These are phyloP conservation scores for Idaea biselata DNA, from an alignment of 2,888 invertebrate genomes.

Conservation along the genomic window DNA sequence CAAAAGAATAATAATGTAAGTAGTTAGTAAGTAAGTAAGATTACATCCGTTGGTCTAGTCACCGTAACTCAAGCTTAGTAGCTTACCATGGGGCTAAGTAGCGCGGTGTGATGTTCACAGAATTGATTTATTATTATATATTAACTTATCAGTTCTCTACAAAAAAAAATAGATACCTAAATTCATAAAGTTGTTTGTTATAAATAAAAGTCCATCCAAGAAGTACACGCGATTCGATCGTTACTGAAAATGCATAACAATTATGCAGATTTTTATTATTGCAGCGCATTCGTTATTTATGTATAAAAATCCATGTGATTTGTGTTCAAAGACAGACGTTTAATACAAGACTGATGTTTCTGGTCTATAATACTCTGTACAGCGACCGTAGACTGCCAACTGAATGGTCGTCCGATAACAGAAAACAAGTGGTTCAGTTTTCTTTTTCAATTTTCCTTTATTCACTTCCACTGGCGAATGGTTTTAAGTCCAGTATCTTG, in stretches of 20 bases:
- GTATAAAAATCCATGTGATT: constrained; percentile 4
- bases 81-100: no score
- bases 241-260: constrained; percentile 20
- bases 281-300: constrained; percentile 11
- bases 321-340: background rate
- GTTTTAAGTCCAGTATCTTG: no score
- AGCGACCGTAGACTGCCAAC: background rate
- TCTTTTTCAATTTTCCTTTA: no score
- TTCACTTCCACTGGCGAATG: no score
- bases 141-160: background rate
- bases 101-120: no score
- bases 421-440: no score
- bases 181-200: background rate
- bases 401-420: background rate
- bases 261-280: constrained; percentile 21
- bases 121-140: no score
- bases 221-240: constrained; percentile 22
- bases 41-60: no score
- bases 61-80: no score
- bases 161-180: background rate
- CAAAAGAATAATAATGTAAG: no score
- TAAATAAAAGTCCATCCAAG: background rate
- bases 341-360: background rate
- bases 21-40: no score
- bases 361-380: background rate